Evolutionary conservation across 2,888 invertebrate species (phyloP), one percentile per base, ranked within the genome.

Genomic region (Linnaemya tessellans): DNA sequence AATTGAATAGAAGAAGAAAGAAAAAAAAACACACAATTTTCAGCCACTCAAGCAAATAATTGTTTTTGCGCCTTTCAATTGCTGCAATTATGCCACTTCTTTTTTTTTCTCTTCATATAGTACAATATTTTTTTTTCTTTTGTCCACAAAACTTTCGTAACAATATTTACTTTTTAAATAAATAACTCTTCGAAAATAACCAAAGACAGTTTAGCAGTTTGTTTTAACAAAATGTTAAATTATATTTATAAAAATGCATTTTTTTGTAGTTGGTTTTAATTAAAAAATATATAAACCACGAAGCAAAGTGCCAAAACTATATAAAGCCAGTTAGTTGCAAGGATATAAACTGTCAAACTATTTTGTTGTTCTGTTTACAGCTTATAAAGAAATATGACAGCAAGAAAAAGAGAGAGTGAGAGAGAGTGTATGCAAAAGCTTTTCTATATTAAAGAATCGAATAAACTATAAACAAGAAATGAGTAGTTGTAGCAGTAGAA

Each of bases 281-380:
- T 11, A 46, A 65, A 58, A 18, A 30, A 49, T 18, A 10, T 60
- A 79, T 64, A 84, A 86, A 73, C 56, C 60, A 81, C 74, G 79
- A 84, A 84, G 84, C 79, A 64, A 85, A 84, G 49, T 78, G 86
- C 71, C 70, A 82, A 85, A 85, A 85, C 71, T 82, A 82, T 79
- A 86, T 79, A 86, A 86, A 87, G 86, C 87, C 85, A 86, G 73
- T 87, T 87, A 86, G 73, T 87, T 87, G 87, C 88, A 86, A 87
- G 85, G 87, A 88, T 87, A 84, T 87, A 87, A 88, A 87, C 88
- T 88, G 87, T 86, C 80, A 86, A 82, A 85, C 82, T 85, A 80
- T 67, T 85, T 75, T 85, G 67, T 80, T 80, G 65, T 65, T 80
- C 49, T 41, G 9, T 65, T 62, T 62, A 8, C 62, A 62, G 13